Conservation (phyloP, 2,888 invertebrate genomes). For the Euclidia mi region DNA sequence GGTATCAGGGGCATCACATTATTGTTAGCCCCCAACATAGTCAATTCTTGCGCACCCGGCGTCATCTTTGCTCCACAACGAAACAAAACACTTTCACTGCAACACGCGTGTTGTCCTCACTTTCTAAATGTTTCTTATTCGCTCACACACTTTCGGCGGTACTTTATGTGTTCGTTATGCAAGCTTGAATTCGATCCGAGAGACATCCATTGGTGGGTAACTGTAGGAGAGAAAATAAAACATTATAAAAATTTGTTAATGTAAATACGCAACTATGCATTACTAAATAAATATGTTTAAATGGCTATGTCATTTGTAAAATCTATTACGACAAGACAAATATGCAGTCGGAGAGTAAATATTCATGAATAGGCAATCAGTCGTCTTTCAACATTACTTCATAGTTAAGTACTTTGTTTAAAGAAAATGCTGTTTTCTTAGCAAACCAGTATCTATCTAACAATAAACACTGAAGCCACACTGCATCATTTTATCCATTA, state of each 20-base stretch:
- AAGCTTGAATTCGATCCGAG: conserved; percentile 47
- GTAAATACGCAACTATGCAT: neutral
- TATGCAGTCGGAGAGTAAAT: no score
- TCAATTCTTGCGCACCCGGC: conserved; percentile 68
- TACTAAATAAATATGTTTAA: neutral
- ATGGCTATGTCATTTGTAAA: no score
- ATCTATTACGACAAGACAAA: no score
- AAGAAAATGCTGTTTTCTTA: no score
- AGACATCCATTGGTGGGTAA: conserved; percentile 56
- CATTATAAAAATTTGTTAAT: neutral
- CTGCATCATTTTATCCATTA: no score
- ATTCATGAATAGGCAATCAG: no score
- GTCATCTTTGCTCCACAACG: conserved; percentile 62
- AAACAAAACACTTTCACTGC: conserved; percentile 48
- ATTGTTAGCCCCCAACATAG: conserved; percentile 75
- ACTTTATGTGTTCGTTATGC: conserved; percentile 24
- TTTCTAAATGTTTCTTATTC: conserved; percentile 52
- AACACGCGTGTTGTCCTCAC: conserved; percentile 46
- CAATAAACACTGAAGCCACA: no score
- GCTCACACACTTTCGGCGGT: conserved; percentile 33
- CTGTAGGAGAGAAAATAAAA: conserved; percentile 59
- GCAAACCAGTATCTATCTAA: no score
- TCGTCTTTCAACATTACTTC: no score
- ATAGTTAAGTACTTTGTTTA: no score
- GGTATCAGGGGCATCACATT: conserved; percentile 82